These are phyloP conservation scores for Agriopis marginaria DNA, from an alignment of 2,888 invertebrate species.

Conservation along the genomic window DNA sequence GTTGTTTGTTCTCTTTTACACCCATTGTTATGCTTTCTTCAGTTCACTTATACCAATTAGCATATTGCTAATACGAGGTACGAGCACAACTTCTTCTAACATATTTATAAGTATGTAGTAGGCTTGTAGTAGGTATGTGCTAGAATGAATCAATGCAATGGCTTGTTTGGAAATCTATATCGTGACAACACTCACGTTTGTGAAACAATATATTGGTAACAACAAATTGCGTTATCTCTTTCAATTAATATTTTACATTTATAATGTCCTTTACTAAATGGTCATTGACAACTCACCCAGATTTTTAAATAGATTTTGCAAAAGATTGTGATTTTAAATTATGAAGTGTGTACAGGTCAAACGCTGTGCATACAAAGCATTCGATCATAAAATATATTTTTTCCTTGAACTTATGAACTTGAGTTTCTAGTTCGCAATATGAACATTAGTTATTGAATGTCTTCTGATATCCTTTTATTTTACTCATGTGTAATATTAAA, in stretches of 20 bases:
- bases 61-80: constrained; percentile 18
- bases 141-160: constrained; percentile 21
- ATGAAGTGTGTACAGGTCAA: constrained; percentile 10
- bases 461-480: not conserved
- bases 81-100: constrained; percentile 27
- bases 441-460: not conserved
- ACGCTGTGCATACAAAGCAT: not conserved
- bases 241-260: constrained; percentile 7
- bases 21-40: constrained; percentile 44
- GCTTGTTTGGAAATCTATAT: constrained; percentile 19
- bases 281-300: not conserved
- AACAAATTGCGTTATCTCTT: constrained; percentile 10
- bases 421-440: constrained; percentile 2
- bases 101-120: constrained; percentile 28
- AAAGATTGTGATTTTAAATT: constrained; percentile 3
- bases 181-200: constrained; percentile 13
- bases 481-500: constrained; percentile 5
- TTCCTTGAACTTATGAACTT: constrained; percentile 22
- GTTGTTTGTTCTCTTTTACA: constrained; percentile 41
- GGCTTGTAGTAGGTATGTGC: no score
- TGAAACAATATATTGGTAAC: constrained; percentile 15
- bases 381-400: not conserved
- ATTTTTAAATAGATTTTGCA: constrained; percentile 13
- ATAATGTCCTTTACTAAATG: constrained; percentile 3
- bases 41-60: constrained; percentile 27